Conservation (phyloP, 1,140 invertebrate species). For the Calycopis cecrops region DNA sequence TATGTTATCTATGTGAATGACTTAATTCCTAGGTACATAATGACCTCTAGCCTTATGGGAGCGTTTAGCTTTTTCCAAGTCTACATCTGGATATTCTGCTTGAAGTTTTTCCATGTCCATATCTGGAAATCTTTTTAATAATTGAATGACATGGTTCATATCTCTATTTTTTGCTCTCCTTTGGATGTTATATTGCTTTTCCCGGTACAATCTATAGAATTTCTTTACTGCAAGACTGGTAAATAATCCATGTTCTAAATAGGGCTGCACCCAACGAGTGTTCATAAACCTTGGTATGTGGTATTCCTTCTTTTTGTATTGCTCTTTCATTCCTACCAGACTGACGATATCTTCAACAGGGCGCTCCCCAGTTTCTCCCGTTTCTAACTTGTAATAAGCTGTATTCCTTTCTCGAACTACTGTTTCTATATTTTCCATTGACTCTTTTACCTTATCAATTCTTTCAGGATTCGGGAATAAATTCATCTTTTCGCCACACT, state of each 20-base stretch:
- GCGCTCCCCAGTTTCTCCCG: conserved; percentile 88
- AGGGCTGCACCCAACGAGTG: conserved; percentile 77
- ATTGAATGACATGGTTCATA: conserved; percentile 78
- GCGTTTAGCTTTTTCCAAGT: conserved; percentile 80
- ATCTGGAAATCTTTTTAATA: conserved; percentile 86
- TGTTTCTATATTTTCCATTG: conserved; percentile 95
- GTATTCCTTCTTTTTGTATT: conserved; percentile 58
- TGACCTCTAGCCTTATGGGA: conserved; percentile 78
- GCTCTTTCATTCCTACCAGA: conserved; percentile 76
- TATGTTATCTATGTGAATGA: not conserved
- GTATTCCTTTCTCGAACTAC: conserved; percentile 95
- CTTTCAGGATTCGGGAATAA: conserved; percentile 96
- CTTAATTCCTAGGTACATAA: conserved; percentile 71
- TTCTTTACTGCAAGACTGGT: conserved; percentile 76
- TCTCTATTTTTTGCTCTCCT: conserved; percentile 76
- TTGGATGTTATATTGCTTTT: conserved; percentile 78
- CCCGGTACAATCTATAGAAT: conserved; percentile 80
- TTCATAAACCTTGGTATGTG: conserved; percentile 70
- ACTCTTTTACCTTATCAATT: conserved; percentile 95
- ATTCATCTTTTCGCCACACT: conserved; percentile 80
- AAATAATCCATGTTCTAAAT: conserved; percentile 75
- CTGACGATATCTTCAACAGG: conserved; percentile 77
- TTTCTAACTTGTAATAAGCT: conserved; percentile 94
- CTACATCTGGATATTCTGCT: conserved; percentile 84
- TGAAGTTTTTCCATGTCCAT: conserved; percentile 83